Base-by-base conservation (phyloP, 2,888 invertebrate species). In the Priocnemis perturbator region DNA sequence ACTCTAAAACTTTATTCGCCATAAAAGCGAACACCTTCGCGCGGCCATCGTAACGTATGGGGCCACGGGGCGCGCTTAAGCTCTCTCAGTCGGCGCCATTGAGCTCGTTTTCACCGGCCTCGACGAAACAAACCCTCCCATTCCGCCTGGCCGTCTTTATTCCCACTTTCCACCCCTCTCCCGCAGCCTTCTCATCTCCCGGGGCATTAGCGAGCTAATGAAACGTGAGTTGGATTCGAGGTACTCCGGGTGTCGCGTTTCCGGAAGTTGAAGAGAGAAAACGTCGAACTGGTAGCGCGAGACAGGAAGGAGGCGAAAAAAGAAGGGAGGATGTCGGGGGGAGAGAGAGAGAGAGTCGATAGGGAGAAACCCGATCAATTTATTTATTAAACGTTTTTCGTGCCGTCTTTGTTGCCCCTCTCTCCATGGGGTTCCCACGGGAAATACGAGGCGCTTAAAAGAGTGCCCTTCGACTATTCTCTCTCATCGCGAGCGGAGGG, bases 381-480 rank as follows among this genome's bases (percentile, higher is more conserved):
- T 85, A 85, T 85, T 85, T 85, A 85, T 85, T 81, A 85, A 82
- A 83, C 83, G 81, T 82, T 83, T 78, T 75, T 75, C 77, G 73
- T 75, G 68, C 62, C 17, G 76, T 77, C 80, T 83, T 82, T 84
- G 84, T 81, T 74, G 74, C 2, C 50, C 50, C 17, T 19, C 19
- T 67, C 73, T 56, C 75, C 67, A 77, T 63, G 60, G 71, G 47
- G 74, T 85, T 85, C 84, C 85, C 84, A 85, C 83, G 84, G 78
- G 84, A 84, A 84, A 85, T 83, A 81, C 79, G 84, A 84, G 76
- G 82, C 77, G 81, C 75, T 79, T 79, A 68, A 77, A 81, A 81
- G 81, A 80, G 73, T 61, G 19, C 50, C 50, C 50, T 50, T 19
- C 19, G 17, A 19, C 50, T n/a, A 17, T 19, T 50, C 50, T 50